Base-by-base conservation (phyloP, 1,140 invertebrate genomes). In the Meloidogyne hapla region DNA sequence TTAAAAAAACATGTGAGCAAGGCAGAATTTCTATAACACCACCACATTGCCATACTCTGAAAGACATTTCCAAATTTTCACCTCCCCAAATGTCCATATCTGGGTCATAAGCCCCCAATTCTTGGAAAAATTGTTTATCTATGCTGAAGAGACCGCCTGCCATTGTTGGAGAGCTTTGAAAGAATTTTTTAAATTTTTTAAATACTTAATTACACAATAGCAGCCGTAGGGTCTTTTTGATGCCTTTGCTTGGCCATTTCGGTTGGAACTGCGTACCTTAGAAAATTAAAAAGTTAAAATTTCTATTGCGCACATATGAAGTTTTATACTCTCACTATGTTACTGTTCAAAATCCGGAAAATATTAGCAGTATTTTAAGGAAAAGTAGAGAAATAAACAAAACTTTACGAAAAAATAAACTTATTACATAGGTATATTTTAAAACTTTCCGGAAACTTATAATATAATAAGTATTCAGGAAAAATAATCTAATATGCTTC, bases 31-130 rank as follows among this genome's bases (percentile, higher is more conserved):
- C 93, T 89, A 95, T 90, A 76, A 91, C 91, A 81, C 94, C 94
- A 84, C 94, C 94, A 90, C 94, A 97, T 94, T 95, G 95, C 94
- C 94, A 96, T 87, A 92, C 91, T 84, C 92, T 89, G 79, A 93
- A 91, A 1, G 95, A 98, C 85, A 99, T 90, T 89, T 99, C 97
- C 33, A 99, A 90, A 89, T 99, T 99, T 74, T 90, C 89, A 45
- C 88, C 89, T 21, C 89, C 89, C 89, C 90, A 90, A 18, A 90
- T 89, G 74, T 90, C 88, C 89, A 89, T 77, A 18, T 68, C 76
- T 38, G 38, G 18, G 23, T 77, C 76, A 45, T 78, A 78, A 21
- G 94, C 95, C 56, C 96, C 96, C 0, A 99, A 90, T 74, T 91
- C 91, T 87, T 96, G 93, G 88, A 90, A 90, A 77, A 89, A 90